These are phyloP conservation scores for Merluccius polli DNA, from an alignment of 2,797 vertebrate species.

Conservation along the genomic window DNA sequence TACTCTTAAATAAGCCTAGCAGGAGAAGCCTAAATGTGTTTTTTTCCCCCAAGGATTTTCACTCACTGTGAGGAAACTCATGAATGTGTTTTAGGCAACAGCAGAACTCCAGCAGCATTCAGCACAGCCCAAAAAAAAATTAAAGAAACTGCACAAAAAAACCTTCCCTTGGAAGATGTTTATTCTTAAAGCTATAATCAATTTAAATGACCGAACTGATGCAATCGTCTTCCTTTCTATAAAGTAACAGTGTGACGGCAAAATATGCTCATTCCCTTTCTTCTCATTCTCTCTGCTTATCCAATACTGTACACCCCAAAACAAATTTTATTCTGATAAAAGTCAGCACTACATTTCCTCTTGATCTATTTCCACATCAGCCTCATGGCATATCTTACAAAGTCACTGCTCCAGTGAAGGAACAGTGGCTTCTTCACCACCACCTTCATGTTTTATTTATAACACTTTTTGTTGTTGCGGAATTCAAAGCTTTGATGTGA, in stretches of 20 bases:
- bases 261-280: neutral
- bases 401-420: slow-evolving; percentile 8
- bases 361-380: slow-evolving; percentile 8
- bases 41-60: neutral
- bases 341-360: slow-evolving; percentile 3
- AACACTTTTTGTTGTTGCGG: slow-evolving; percentile 13
- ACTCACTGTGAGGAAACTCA: neutral
- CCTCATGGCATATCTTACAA: slow-evolving; percentile 1
- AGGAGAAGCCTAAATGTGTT: neutral
- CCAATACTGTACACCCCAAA: neutral
- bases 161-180: neutral
- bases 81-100: neutral
- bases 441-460: slow-evolving; percentile 26
- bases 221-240: neutral
- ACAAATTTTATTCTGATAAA: neutral
- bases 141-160: neutral
- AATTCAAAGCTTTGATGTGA: slow-evolving; percentile 41
- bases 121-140: neutral
- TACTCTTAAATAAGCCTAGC: neutral
- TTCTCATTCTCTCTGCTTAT: neutral
- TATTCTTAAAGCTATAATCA: slow-evolving; percentile 1
- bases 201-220: slow-evolving; percentile 3
- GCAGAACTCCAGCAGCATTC: neutral
- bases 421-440: slow-evolving; percentile 13
- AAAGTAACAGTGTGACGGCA: neutral